phyloP scores from a whole-genome alignment of 2,797 vertebrate species.

The Botia kubotai region DNA sequence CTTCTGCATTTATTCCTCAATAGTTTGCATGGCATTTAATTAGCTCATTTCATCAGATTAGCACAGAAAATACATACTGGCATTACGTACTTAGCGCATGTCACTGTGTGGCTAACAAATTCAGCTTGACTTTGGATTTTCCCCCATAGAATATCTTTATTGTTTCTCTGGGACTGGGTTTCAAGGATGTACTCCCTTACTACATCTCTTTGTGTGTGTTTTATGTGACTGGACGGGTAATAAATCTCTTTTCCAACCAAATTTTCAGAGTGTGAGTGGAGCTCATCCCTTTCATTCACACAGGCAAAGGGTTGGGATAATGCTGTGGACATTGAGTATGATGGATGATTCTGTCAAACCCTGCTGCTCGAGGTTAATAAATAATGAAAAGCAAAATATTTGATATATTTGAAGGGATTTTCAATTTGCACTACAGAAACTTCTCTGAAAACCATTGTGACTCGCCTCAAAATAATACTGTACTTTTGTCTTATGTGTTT shows the following conservation, averaged over 20 bases:
- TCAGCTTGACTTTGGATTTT: slow-evolving; percentile 11
- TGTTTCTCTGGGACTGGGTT: slow-evolving; percentile 10
- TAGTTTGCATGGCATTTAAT: neutral
- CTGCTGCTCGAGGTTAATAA: slow-evolving; percentile 24
- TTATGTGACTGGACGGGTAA: neutral
- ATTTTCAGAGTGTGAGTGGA: slow-evolving; percentile 21
- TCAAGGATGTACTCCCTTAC: slow-evolving; percentile 1
- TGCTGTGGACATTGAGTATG: slow-evolving; percentile 18
- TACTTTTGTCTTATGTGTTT: neutral
- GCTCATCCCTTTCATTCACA: slow-evolving; percentile 44
- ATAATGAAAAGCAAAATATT: slow-evolving; percentile 33
- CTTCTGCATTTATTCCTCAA: neutral
- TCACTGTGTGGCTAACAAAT: neutral
- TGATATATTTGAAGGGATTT: slow-evolving; percentile 14
- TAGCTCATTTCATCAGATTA: neutral
- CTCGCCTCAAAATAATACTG: neutral
- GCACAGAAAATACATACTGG: neutral
- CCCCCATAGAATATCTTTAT: slow-evolving; percentile 4
- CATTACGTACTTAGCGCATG: neutral
- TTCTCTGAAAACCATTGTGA: neutral
- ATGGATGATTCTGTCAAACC: slow-evolving; percentile 33
- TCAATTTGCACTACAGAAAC: slow-evolving; percentile 21
- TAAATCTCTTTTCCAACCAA: slow-evolving; percentile 17
- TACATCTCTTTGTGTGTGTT: slow-evolving; percentile 12
- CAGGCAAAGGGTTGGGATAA: neutral